Evolutionary conservation across 2,113 vertebrate genomes (phyloP).

Genomic region (Brachyhypopomus occidentalis): DNA sequence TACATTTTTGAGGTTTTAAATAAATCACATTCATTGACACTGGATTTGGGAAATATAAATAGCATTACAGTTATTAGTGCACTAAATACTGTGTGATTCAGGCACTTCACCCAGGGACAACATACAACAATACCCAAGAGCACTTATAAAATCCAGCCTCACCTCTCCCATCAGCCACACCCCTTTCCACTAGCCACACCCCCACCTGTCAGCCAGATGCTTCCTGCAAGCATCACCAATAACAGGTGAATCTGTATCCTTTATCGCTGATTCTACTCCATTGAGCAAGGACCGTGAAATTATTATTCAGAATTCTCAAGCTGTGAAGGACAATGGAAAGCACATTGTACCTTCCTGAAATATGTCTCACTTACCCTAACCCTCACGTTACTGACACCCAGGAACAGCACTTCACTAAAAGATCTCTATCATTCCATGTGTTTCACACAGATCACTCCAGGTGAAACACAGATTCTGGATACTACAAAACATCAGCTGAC

Average conservation of each 20-base stretch:
- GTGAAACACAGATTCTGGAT: slow-evolving; percentile 3
- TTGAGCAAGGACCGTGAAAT: slow-evolving; percentile 34
- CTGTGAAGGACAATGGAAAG: slow-evolving; percentile 9
- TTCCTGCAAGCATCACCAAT: background rate
- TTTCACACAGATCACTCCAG: too few relatives aligned
- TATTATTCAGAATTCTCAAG: slow-evolving; percentile 27
- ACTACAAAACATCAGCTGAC: background rate
- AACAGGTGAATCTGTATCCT: background rate
- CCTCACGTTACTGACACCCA: slow-evolving; percentile 1
- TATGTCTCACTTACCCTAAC: background rate
- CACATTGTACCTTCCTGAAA: background rate
- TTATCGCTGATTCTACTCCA: slow-evolving; percentile 11
- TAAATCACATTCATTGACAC: background rate
- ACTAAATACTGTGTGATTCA: background rate
- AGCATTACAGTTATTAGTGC: background rate
- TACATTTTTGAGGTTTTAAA: background rate
- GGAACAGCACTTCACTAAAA: background rate
- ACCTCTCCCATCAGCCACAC: too few relatives aligned
- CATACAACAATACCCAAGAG: background rate
- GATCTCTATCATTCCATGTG: background rate
- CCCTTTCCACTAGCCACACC: background rate
- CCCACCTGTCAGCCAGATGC: background rate
- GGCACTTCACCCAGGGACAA: background rate
- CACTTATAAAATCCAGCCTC: background rate
- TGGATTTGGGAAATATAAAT: background rate